Percentiles rank a stretch among this genome's conserved stretches.
phyloP scores from a whole-genome alignment of 1,140 invertebrate species.

The Leptoteleia sp. region DNA sequence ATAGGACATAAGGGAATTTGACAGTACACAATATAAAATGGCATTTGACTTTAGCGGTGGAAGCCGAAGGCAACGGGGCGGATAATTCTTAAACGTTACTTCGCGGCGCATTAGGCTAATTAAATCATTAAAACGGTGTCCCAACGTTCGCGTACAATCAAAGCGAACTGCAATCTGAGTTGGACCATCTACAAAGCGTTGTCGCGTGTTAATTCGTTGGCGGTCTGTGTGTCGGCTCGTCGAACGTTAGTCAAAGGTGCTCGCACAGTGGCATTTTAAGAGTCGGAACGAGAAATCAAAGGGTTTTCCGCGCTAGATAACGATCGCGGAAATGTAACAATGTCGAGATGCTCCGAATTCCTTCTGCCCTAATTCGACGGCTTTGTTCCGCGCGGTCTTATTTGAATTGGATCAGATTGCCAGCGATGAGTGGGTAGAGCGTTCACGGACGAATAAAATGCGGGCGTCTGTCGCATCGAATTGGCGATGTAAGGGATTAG shows the following conservation, averaged over 20 bases:
- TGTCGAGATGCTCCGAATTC: constrained; percentile 70
- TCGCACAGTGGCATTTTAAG: constrained; percentile 26
- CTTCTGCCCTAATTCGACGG: constrained; percentile 70
- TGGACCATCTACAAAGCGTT: constrained; percentile 31
- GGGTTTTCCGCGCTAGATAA: constrained; percentile 36
- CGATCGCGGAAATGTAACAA: constrained; percentile 69
- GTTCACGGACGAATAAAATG: constrained; percentile 58
- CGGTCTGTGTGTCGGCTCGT: constrained; percentile 32
- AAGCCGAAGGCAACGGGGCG: not conserved
- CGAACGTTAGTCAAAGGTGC: constrained; percentile 32
- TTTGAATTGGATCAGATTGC: constrained; percentile 68
- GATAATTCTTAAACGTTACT: constrained; percentile 11
- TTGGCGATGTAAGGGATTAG: constrained; percentile 42
- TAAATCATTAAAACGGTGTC: constrained; percentile 33
- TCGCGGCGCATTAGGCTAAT: constrained; percentile 4
- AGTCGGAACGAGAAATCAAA: constrained; percentile 45
- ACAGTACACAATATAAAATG: too few species aligned
- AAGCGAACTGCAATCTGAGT: too few species aligned
- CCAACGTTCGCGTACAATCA: too few species aligned
- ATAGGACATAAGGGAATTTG: too few species aligned
- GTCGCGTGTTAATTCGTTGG: constrained; percentile 35
- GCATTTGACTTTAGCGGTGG: too few species aligned
- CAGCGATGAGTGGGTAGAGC: constrained; percentile 31
- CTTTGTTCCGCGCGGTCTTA: constrained; percentile 56
- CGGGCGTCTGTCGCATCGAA: constrained; percentile 57